Base-by-base conservation (phyloP, 2,888 invertebrate species). In the Ceriagrion tenellum region DNA sequence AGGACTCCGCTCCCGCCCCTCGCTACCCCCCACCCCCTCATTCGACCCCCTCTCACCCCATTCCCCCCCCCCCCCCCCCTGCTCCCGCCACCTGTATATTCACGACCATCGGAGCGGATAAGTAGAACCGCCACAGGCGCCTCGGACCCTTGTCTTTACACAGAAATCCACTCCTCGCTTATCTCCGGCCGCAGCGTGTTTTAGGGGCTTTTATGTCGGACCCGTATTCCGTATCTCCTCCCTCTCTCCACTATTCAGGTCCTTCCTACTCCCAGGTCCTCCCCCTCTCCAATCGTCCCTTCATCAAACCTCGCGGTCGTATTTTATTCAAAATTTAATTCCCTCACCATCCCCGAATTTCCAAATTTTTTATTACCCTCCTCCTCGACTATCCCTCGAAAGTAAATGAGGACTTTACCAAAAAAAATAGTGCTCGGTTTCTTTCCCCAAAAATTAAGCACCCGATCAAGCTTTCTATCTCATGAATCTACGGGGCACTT, bases 141-240 rank as follows among this genome's bases (percentile, higher is more conserved):
- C 63, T 93, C 69, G 26, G 63, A 13, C 47, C 93, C 89, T 89
- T 89, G 47, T 47, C 35, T 47, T 74, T 74, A 93, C 93, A 40
- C 69, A 47, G 69, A 69, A 74, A 47, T 93, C 93, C 93, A 93
- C 93, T 93, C 74, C 93, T 47, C 69, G 16, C 93, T 93, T 93
- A 93, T 93, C 93, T 93, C 47, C 10, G 69, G 69, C 63, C n/a
- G 23, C 35, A 26, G 30, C 93, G 26, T 47, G 81, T 35, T 81
- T 81, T n/a, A 81, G 35, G 55, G 55, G 47, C 69, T 69, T 93
- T 69, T 74, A 93, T 47, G 69, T n/a, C n/a, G 40, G 63, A 23
- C 18, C 56, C 59, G 90, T 35, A n/a, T 59, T 20, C 90, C 90
- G 47, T 47, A 47, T 47, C 47, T 47, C 47, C 47, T 47, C 47